phyloP scores from a whole-genome alignment of 2,113 vertebrate genomes.

The Danio rerio region GRCz12tu NC_133197.1:36407501-36408000 shows the following conservation, averaged over 20 bases:
- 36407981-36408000: no score
- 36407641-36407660: slow-evolving; percentile 22
- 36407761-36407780: slow-evolving; percentile 2
- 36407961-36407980: no score
- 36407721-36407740: slow-evolving; percentile 47
- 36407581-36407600: background rate
- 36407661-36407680: slow-evolving; percentile 27
- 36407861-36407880: background rate
- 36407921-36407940: background rate
- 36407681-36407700: slow-evolving; percentile 33
- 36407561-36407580: background rate
- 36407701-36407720: slow-evolving; percentile 53
- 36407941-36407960: no score
- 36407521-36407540: background rate
- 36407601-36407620: slow-evolving; percentile 29
- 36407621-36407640: slow-evolving; percentile 35
- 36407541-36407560: background rate
- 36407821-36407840: background rate
- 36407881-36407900: background rate
- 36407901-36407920: background rate
- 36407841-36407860: slow-evolving; percentile 11
- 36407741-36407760: slow-evolving; percentile 27
- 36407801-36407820: slow-evolving; percentile 9
- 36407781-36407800: slow-evolving; percentile 11
- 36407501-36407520: no score